Evolutionary conservation across 2,113 vertebrate genomes (phyloP), one percentile per base, ranked within the genome.

Genomic region (Nibea coibor): DNA sequence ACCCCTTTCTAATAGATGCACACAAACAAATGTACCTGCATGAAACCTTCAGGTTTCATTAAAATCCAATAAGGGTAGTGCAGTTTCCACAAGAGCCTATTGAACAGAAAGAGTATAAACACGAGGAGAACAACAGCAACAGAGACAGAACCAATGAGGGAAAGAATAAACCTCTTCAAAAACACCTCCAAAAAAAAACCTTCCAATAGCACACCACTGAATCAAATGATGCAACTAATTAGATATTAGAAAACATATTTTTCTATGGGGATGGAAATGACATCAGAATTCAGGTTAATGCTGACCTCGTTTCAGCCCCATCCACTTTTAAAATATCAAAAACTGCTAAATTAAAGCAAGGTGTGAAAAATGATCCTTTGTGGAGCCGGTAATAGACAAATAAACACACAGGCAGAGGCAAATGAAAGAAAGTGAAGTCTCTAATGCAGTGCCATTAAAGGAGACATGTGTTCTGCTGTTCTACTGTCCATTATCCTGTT

Each of bases 361-460:
- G 42, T 70, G 70, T 67, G 62, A 87, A 81, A 88, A 85, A 57
- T 42, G 42, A 47, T n/a, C 24, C 22, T 74, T 74, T 82, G 59
- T 85, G 58, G 69, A 28, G 39, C 43, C 43, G 14, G 24, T 78
- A 66, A 86, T 50, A 43, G 69, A 84, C 4, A 35, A 31, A 61
- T 63, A 54, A 31, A 71, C 31, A 26, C 57, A 47, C 26, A 45
- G 63, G 16, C 24, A 69, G 35, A 78, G 39, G 57, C 63, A 81
- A 73, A 81, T 83, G 45, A 78, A 77, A 54, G 45, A 78, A 68
- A 76, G 17, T 80, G 45, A 42, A 57, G 61, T 80, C n/a, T 57
- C 22, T 81, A 66, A 67, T 83, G 66, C 62, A 35, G 50, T 22
- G 14, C 53, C 3, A 75, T 75, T 69, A 51, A 72, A 73, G 15